Conservation (phyloP, 2,113 vertebrate species). For the Poeciliopsis turrubarensis region DNA sequence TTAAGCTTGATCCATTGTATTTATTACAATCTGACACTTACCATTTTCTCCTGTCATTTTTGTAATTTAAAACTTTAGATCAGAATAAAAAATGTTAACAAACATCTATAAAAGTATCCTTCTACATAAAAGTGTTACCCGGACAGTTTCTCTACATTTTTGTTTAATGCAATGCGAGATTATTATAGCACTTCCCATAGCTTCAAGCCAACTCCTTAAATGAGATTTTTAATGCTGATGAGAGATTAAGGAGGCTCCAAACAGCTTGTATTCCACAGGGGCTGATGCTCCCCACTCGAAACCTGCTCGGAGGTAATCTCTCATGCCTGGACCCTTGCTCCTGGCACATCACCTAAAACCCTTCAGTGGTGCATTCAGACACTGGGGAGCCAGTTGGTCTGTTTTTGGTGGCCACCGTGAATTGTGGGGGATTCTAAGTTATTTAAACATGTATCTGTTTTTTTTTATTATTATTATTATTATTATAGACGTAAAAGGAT, state of each 20-base stretch:
- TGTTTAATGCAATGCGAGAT: conserved; percentile 24
- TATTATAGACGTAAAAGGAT: neutral
- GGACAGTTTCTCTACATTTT: conserved; percentile 12
- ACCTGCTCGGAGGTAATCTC: conserved; percentile 62
- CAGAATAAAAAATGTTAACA: neutral
- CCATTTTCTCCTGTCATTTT: neutral
- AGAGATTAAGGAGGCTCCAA: conserved; percentile 60
- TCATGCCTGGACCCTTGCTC: conserved; percentile 40
- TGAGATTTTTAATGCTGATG: conserved; percentile 54
- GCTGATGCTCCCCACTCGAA: conserved; percentile 22
- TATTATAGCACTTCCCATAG: conserved; percentile 28
- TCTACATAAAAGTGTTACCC: neutral
- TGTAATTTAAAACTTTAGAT: neutral
- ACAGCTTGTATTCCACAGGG: conserved; percentile 29
- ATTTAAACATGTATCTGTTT: conserved; percentile 7
- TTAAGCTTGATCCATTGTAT: neutral
- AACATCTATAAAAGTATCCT: neutral
- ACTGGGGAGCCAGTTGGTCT: conserved; percentile 25
- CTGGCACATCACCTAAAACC: conserved; percentile 20
- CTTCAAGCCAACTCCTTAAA: conserved; percentile 34
- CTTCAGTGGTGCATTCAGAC: conserved; percentile 25
- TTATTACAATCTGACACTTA: conserved; percentile 11
- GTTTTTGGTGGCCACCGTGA: conserved; percentile 16
- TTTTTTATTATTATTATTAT: conserved; percentile 2
- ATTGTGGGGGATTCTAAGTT: conserved; percentile 38